Conservation (phyloP, 2,888 invertebrate species). For the Acrobasis suavella region DNA sequence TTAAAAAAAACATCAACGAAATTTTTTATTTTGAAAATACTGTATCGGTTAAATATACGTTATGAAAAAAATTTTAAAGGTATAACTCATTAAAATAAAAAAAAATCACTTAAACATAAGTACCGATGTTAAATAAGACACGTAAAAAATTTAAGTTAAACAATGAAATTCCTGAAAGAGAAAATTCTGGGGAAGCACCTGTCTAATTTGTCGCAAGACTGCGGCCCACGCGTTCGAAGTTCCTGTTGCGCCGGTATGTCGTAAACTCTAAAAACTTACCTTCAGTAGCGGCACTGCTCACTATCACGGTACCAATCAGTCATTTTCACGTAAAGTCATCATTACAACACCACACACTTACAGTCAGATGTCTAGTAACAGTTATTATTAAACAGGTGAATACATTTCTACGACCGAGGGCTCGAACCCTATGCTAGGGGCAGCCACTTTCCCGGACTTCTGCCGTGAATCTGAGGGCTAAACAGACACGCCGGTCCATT, state of each 20-base stretch:
- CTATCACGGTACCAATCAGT: conserved; percentile 45
- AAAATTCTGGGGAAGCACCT: neutral
- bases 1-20: no score
- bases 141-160: neutral
- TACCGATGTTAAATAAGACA: neutral
- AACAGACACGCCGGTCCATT: conserved; percentile 57
- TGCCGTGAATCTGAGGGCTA: conserved; percentile 62
- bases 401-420: conserved; percentile 54
- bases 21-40: no score
- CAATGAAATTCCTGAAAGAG: neutral
- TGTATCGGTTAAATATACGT: no score
- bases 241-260: conserved; percentile 9
- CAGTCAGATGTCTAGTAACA: conserved; percentile 40
- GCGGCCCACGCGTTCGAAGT: conserved; percentile 8
- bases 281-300: conserved; percentile 48
- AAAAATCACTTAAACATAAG: neutral
- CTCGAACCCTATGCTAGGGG: conserved; percentile 39
- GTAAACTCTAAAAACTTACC: conserved; percentile 49
- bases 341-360: conserved; percentile 50
- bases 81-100: no score
- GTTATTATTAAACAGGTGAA: conserved; percentile 39
- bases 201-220: conserved; percentile 7
- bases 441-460: conserved; percentile 54
- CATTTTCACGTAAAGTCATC: conserved; percentile 54
- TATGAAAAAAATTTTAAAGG: no score